Evolutionary conservation across 2,797 vertebrate species (phyloP), one percentile per base, ranked within the genome.

Genomic region (Pseudochirops cupreus): DNA sequence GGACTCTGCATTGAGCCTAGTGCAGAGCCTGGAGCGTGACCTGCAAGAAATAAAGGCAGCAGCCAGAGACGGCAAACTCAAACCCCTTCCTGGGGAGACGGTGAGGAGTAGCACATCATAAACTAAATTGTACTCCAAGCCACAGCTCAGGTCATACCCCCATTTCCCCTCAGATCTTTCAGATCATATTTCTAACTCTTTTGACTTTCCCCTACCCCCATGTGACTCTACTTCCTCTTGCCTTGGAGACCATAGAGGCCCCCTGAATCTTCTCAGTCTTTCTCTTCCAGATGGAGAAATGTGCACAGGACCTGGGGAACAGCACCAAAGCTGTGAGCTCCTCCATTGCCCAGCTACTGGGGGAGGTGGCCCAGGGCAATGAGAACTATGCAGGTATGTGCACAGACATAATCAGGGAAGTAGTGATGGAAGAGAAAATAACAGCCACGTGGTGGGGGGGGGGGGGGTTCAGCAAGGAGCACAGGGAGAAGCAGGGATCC

Each of bases 281-380:
- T 93, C 4, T 52, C 52, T 57, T 16, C 18, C 98, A 99, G 99
- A 98, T 99, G 98, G 99, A 99, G 98, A 99, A 99, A 58, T 99
- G 99, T 96, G 99, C 99, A 28, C 99, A 99, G 98, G 99, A 99
- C 94, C 99, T 99, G 97, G 99, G 99, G n/a, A 99, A 98, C 97
- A 99, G 99, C 98, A 99, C 99, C 5, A 99, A 99, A 98, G 99
- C 99, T 0, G 99, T 99, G 96, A 99, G 99, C 97, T 99, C 99
- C 0, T 99, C 99, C 95, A 99, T 99, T 0, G 99, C 99, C 93
- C 99, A 99, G 97, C 99, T 99, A 53, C 98, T 99, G 93, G 99
- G 99, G 55, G 99, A 99, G 97, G 99, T 99, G 58, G 99, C 99
- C 21, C 99, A 99, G 97, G 99, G 99, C 97, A 99, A 99, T 0